phyloP scores from a whole-genome alignment of 2,797 vertebrate genomes.

The Liparis tanakae region DNA sequence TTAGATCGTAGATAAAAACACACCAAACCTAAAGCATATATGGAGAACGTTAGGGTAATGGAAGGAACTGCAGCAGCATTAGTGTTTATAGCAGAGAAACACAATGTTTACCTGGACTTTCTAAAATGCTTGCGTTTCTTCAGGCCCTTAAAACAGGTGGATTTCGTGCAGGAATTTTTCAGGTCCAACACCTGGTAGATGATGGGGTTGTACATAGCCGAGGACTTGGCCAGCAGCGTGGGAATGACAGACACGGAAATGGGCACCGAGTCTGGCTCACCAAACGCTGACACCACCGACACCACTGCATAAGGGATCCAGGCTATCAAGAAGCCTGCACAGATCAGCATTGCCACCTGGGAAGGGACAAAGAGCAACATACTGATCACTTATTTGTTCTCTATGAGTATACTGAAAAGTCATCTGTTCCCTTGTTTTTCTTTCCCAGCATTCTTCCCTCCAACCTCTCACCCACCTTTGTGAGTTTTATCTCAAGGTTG shows the following conservation, averaged over 20 bases:
- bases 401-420: not conserved
- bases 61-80: no score
- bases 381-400: not conserved
- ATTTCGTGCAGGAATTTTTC: constrained; percentile 81
- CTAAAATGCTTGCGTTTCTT: constrained; percentile 80
- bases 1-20: no score
- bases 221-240: constrained; percentile 92
- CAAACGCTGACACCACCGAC: constrained; percentile 93
- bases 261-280: constrained; percentile 88
- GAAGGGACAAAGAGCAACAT: constrained; percentile 11
- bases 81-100: not conserved
- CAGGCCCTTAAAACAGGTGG: constrained; percentile 69
- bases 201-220: constrained; percentile 97
- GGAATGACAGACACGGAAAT: constrained; percentile 91
- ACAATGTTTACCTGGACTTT: constrained; percentile 84
- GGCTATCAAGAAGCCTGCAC: constrained; percentile 92
- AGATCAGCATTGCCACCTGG: constrained; percentile 97
- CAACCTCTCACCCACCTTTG: constrained; percentile 84
- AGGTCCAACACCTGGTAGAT: constrained; percentile 94
- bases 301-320: constrained; percentile 97
- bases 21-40: no score
- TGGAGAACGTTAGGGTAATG: no score
- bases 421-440: not conserved
- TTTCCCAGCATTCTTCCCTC: not conserved
- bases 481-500: constrained; percentile 92